A percentile compares a stretch with the other conserved stretches of the same genome.
Evolutionary conservation across 2,797 vertebrate genomes (phyloP).

Genomic region (Amazona ochrocephala): DNA sequence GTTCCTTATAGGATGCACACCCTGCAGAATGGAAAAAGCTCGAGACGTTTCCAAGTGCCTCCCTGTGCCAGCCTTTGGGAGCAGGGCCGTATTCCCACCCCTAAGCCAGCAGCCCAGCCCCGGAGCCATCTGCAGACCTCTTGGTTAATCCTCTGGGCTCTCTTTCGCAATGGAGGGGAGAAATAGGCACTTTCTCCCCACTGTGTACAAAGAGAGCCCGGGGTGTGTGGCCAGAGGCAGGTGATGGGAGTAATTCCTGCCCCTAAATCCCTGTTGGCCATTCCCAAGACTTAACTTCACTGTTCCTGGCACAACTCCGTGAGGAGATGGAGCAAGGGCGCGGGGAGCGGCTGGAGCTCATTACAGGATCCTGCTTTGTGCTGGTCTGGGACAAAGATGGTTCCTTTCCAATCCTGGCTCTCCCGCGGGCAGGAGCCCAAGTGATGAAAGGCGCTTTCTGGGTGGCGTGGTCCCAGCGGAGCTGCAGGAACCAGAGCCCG

Average conservation of each 20-base stretch:
- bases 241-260: not conserved
- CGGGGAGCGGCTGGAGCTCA: not conserved
- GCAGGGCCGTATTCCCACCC: not conserved
- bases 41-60: not conserved
- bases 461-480: not conserved
- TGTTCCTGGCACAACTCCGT: fast-evolving
- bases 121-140: not conserved
- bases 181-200: not conserved
- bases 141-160: not conserved
- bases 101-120: not conserved
- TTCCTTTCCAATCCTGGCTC: not conserved
- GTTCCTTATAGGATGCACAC: not conserved
- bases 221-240: not conserved
- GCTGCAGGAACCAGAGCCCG: not conserved
- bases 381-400: not conserved
- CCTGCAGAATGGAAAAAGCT: not conserved
- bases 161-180: fast-evolving
- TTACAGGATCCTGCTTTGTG: not conserved
- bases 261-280: not conserved
- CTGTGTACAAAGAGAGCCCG: fast-evolving
- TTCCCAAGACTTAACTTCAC: not conserved
- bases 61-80: not conserved
- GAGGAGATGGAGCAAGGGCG: not conserved
- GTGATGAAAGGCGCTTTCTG: not conserved
- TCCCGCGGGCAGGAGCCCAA: not conserved